Base-by-base conservation (phyloP, 53 echinoderm and acorn worm genomes). In the Luidia sarsii region DNA sequence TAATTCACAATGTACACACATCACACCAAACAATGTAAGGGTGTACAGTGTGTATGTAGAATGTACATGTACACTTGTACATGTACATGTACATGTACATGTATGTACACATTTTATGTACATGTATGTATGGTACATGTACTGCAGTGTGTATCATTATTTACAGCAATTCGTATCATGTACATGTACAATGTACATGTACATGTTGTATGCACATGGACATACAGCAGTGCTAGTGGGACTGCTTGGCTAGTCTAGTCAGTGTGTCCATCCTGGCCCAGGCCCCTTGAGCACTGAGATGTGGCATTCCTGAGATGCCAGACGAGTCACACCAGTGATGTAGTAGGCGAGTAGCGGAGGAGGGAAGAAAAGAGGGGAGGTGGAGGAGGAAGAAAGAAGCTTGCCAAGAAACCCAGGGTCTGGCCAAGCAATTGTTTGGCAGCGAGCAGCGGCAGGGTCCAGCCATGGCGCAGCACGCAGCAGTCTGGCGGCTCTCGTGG, bases 201-300 rank as follows among this genome's bases (percentile, higher is more conserved):
- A 34, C 11, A 34, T 25, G 6, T 52, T 16, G 38, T 38, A 64
- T 64, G 21, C 5, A 16, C 51, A 51, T 16, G 18, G 51, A 20
- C 51, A 18, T 54, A 3, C n/a, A n/a, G n/a, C n/a, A n/a, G n/a
- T n/a, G n/a, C 8, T 46, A 46, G 32, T n/a, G 10, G 62, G 60
- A 77, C 77, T 77, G 18, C 20, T 43, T 46, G 18, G 77, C 77
- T 28, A 77, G 77, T 77, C 60, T 57, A 75, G n/a, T 56, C 60
- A 18, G 18, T 35, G 30, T 75, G 60, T 30, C 48, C 29, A 41
- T 77, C 61, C 77, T 51, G 31, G 60, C 18, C 15, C 45, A 13
- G 19, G 35, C 11, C 59, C 60, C 25, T 21, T 43, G 77, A 45
- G 77, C 60, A 43, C n/a, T 43, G 77, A 45, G 77, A 77, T 60